Percentiles rank a stretch among this genome's conserved stretches.
Conservation (phyloP, 2,888 invertebrate species). For the Acanthacorydalis orientalis region DNA sequence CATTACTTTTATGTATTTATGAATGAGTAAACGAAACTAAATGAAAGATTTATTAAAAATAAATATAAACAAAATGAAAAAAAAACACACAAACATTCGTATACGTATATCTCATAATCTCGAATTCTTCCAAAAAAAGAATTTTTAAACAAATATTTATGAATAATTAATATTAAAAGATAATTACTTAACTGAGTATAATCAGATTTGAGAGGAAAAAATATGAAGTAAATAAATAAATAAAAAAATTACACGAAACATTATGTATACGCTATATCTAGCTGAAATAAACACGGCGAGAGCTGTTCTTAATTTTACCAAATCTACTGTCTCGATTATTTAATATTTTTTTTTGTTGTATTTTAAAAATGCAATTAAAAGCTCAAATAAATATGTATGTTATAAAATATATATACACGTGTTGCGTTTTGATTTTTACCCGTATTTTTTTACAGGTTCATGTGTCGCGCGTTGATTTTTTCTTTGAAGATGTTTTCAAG, state of each 20-base stretch:
- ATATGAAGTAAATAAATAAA: too few relatives aligned
- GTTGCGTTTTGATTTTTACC: too few relatives aligned
- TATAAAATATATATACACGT: conserved; percentile 29
- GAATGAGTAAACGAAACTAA: conserved; percentile 1
- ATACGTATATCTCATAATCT: conserved; percentile 54
- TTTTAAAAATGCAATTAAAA: conserved; percentile 68
- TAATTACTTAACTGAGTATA: conserved; percentile 20
- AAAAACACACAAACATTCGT: conserved; percentile 41
- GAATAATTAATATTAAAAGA: conserved; percentile 26
- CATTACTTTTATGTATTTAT: conserved; percentile 4
- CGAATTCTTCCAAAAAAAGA: conserved; percentile 36
- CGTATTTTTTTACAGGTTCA: too few relatives aligned
- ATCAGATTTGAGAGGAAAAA: conserved; percentile 26
- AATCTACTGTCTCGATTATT: conserved; percentile 48
- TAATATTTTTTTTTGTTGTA: conserved; percentile 60
- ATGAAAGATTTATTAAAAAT: neutral
- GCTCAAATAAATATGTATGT: conserved; percentile 77
- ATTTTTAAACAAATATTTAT: conserved; percentile 31
- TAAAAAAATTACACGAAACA: conserved; percentile 42
- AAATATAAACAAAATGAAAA: conserved; percentile 2
- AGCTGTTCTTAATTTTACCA: conserved; percentile 62
- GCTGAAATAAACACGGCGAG: conserved; percentile 36
- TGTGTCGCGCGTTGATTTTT: too few relatives aligned
- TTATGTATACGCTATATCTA: conserved; percentile 62
- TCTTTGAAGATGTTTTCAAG: too few relatives aligned